phyloP scores from a whole-genome alignment of 2,113 vertebrate species.

The Perognathus longimembris region DNA sequence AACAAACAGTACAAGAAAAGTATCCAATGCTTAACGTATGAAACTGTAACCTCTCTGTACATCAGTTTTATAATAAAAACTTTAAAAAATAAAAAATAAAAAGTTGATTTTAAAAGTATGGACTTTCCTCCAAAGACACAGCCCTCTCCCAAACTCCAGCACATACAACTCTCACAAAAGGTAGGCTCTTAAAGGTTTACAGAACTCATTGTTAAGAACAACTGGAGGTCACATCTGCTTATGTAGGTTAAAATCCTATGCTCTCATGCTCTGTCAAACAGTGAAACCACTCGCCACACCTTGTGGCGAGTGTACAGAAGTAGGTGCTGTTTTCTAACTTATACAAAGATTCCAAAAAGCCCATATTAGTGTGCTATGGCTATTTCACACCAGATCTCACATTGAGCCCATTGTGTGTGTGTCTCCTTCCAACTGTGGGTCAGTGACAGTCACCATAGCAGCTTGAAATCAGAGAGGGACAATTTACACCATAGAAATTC shows the following conservation, averaged over 20 bases:
- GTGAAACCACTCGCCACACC: background rate
- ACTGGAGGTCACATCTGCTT: background rate
- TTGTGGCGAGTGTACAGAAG: background rate
- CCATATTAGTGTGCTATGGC: background rate
- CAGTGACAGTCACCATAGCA: background rate
- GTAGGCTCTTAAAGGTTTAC: background rate
- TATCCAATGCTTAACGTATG: too few species aligned
- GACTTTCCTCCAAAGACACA: background rate
- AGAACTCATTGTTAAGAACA: background rate
- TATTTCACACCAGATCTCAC: background rate
- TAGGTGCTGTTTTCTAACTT: background rate
- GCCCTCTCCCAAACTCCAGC: fast-evolving
- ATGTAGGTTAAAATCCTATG: background rate
- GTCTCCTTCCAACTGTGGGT: background rate
- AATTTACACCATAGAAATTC: conserved; percentile 35
- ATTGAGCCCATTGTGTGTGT: background rate
- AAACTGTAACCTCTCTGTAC: too few species aligned
- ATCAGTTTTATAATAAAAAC: too few species aligned
- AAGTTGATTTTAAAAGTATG: too few species aligned
- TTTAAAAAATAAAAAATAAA: too few species aligned
- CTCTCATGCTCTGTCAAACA: background rate
- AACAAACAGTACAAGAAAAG: too few species aligned
- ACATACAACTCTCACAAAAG: background rate
- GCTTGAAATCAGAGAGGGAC: background rate
- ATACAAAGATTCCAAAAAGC: background rate